These are phyloP conservation scores for Acanthornis magna DNA, from an alignment of 2,797 vertebrate genomes.

Conservation along the genomic window DNA sequence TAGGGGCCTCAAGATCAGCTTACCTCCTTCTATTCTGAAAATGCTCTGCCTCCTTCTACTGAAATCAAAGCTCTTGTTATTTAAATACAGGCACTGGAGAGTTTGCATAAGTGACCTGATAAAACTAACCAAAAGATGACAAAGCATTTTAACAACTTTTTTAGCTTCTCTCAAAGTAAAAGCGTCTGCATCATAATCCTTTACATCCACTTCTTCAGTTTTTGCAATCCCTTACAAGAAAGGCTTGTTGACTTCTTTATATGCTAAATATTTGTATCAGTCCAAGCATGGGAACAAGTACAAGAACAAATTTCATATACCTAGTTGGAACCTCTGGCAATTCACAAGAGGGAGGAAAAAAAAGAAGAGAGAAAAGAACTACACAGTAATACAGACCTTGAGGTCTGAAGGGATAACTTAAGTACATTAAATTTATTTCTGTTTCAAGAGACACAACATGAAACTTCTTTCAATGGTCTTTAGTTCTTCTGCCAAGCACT, in stretches of 20 bases:
- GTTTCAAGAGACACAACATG: slow-evolving; percentile 41
- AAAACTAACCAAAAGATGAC: background rate
- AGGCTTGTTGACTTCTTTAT: background rate
- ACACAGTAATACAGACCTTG: background rate
- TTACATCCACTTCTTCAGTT: background rate
- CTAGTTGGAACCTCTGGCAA: background rate
- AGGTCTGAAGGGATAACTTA: slow-evolving; percentile 24
- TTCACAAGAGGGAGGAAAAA: fast-evolving
- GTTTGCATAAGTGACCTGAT: background rate
- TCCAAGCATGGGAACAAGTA: background rate
- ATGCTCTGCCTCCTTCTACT: background rate
- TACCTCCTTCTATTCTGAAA: background rate
- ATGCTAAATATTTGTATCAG: background rate
- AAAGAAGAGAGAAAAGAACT: background rate
- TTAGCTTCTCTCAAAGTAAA: background rate
- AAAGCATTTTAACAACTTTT: background rate
- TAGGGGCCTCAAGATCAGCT: background rate
- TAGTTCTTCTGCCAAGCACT: slow-evolving; percentile 42
- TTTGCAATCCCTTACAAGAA: background rate
- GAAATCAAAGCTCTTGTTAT: background rate
- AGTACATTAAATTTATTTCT: slow-evolving; percentile 33
- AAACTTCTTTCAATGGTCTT: slow-evolving; percentile 34
- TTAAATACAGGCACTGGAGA: background rate
- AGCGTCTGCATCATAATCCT: background rate
- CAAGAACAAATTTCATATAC: background rate